Conservation (phyloP, 2,797 vertebrate genomes). For the Vireo griseus region DNA sequence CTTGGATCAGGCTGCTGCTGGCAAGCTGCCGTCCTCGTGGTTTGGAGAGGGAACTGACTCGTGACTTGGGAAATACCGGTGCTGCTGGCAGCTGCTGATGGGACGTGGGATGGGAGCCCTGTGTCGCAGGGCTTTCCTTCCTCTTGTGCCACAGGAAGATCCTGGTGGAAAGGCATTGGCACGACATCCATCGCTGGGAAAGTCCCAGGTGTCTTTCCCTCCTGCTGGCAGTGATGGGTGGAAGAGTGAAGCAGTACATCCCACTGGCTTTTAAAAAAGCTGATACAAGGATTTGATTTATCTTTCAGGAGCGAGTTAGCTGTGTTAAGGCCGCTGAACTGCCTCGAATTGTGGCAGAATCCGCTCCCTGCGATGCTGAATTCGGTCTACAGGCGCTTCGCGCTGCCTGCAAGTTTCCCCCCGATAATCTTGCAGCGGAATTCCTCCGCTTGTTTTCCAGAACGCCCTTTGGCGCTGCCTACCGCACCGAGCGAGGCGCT, state of each 20-base stretch:
- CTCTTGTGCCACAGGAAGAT: not conserved
- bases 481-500: rapidly evolving
- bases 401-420: rapidly evolving
- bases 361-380: not conserved
- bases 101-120: not conserved
- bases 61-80: rapidly evolving
- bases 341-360: not conserved
- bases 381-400: not conserved
- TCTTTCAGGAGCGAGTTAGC: not conserved
- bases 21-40: not conserved
- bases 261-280: not conserved
- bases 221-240: not conserved
- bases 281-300: rapidly evolving
- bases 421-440: rapidly evolving
- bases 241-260: no score
- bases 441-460: not conserved
- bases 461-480: rapidly evolving
- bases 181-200: rapidly evolving
- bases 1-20: not conserved
- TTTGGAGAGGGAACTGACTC: not conserved
- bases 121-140: not conserved
- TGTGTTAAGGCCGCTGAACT: not conserved
- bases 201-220: not conserved
- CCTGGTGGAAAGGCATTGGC: rapidly evolving
- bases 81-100: not conserved